These are phyloP conservation scores for Branchipolynoe longqiensis DNA, from an alignment of 2,888 invertebrate species.

Conservation along the genomic window DNA sequence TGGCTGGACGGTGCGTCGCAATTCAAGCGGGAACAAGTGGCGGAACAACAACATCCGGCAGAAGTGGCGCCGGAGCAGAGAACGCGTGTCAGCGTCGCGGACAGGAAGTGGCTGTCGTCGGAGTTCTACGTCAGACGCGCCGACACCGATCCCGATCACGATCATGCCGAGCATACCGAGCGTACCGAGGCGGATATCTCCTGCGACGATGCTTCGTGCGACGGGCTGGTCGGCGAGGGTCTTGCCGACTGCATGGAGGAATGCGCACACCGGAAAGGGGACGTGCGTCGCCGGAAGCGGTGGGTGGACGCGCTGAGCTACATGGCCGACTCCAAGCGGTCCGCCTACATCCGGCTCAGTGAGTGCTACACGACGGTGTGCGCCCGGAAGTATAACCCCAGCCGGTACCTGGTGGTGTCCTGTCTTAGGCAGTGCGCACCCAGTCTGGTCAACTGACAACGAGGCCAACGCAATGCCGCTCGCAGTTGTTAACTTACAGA, in stretches of 20 bases:
- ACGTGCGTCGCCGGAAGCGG: background rate
- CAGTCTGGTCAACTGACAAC: background rate
- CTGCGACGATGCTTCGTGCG: background rate
- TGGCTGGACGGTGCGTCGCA: background rate
- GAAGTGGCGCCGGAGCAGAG: background rate
- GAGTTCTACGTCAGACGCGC: no score
- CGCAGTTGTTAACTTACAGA: no score
- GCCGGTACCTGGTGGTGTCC: background rate
- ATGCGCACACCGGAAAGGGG: background rate
- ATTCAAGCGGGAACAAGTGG: background rate
- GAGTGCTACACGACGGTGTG: constrained; percentile 1
- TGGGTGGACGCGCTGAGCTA: constrained; percentile 3
- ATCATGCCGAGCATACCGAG: background rate
- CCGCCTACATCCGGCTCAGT: constrained; percentile 1
- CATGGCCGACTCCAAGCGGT: background rate
- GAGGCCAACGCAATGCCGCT: no score
- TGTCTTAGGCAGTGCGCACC: constrained; percentile 27
- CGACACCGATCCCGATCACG: background rate
- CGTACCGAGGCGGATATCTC: background rate
- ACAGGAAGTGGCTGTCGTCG: no score
- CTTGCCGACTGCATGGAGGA: background rate
- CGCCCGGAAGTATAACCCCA: background rate
- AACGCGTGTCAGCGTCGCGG: no score
- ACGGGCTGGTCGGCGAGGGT: background rate
- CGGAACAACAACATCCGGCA: no score